Conservation (phyloP, 2,113 vertebrate species). For the Chascanopsetta lugubris region DNA sequence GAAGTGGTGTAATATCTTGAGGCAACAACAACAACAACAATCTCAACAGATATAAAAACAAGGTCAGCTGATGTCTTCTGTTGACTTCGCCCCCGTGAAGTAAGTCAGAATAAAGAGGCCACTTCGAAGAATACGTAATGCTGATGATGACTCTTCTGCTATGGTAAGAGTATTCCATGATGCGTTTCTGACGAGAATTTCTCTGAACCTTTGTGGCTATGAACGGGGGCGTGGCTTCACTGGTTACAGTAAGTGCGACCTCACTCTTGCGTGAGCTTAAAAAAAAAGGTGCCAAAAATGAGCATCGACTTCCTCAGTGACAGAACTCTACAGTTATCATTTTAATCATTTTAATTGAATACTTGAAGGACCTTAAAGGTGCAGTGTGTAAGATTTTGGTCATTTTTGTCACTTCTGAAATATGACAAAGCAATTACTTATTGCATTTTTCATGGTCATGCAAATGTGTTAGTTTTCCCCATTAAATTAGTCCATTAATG, state of each 20-base stretch:
- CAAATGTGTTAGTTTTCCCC: too few species aligned
- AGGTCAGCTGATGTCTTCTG: background rate
- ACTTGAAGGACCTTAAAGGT: too few species aligned
- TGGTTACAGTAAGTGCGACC: slow-evolving; percentile 20
- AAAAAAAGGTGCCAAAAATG: too few species aligned
- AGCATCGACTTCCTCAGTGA: background rate
- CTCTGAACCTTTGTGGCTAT: background rate
- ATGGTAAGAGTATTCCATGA: slow-evolving; percentile 2
- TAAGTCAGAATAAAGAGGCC: slow-evolving; percentile 10
- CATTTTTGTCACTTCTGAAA: too few species aligned
- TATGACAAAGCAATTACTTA: too few species aligned
- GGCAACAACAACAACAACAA: slow-evolving; percentile 16
- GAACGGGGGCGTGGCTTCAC: slow-evolving; percentile 12
- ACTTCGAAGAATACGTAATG: background rate
- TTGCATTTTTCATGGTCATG: too few species aligned
- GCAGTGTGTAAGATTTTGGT: too few species aligned
- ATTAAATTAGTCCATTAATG: too few species aligned
- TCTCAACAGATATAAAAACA: background rate
- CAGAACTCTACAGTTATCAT: too few species aligned
- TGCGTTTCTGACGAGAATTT: background rate
- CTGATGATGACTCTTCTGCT: slow-evolving; percentile 5
- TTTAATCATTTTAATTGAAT: too few species aligned
- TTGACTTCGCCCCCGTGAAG: background rate
- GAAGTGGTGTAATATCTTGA: slow-evolving; percentile 44
- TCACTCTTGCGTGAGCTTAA: background rate